Conservation (phyloP, 1,140 invertebrate genomes). For the Choristoneura fumiferana region DNA sequence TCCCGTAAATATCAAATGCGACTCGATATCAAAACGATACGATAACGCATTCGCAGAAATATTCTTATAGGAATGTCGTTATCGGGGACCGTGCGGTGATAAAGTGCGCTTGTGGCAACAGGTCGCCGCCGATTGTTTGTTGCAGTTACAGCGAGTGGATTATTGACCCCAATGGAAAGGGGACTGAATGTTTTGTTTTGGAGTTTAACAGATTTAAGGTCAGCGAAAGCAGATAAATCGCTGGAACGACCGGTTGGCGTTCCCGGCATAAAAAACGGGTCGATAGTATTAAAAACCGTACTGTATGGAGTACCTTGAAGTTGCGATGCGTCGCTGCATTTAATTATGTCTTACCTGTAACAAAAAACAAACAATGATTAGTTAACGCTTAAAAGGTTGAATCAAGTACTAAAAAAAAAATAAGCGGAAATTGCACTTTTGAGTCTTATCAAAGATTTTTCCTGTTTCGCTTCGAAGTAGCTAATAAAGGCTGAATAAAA, state of each 20-base stretch:
- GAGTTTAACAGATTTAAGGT: slow-evolving; percentile 10
- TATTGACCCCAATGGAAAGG: slow-evolving; percentile 14
- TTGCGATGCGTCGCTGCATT: neutral
- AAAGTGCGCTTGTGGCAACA: slow-evolving; percentile 8
- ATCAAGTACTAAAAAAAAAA: slow-evolving; percentile 3
- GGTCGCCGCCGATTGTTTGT: slow-evolving; percentile 15
- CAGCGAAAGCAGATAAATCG: neutral
- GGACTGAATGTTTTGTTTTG: slow-evolving; percentile 11
- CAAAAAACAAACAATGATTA: neutral
- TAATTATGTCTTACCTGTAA: slow-evolving; percentile 6
- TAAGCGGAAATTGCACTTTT: slow-evolving; percentile 14
- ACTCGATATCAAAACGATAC: slow-evolving; percentile 30
- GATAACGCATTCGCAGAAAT: slow-evolving; percentile 14
- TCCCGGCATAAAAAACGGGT: neutral
- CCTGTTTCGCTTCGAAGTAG: slow-evolving; percentile 30
- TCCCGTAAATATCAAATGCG: slow-evolving; percentile 18
- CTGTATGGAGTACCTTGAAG: neutral
- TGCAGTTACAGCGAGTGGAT: slow-evolving; percentile 8
- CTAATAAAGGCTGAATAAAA: slow-evolving; percentile 27
- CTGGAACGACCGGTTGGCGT: neutral
- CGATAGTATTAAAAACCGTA: neutral
- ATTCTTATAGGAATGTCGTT: slow-evolving; percentile 13
- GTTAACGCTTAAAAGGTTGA: neutral
- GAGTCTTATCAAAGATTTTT: slow-evolving; percentile 26
- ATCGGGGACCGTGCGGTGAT: slow-evolving; percentile 4